Evolutionary conservation across 2,113 vertebrate genomes (phyloP).

Genomic region (Lates calcarifer): DNA sequence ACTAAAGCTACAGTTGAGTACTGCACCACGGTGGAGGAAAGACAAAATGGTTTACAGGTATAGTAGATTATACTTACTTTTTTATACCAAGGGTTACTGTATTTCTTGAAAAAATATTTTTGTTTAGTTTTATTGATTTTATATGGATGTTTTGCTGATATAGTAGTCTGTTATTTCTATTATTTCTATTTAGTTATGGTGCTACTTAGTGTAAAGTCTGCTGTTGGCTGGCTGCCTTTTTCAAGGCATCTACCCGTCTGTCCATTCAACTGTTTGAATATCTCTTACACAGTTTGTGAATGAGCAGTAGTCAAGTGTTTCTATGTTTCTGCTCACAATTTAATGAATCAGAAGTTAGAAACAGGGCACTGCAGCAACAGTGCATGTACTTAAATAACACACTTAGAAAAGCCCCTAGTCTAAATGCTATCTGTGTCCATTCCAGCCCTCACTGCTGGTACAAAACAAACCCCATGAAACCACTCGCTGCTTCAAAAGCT

Average conservation of each 20-base stretch:
- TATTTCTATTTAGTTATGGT: constrained; percentile 65
- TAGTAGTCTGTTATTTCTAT: constrained; percentile 23
- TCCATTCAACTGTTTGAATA: constrained; percentile 16
- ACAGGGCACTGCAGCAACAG: constrained; percentile 69
- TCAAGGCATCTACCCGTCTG: constrained; percentile 26
- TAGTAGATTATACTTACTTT: constrained; percentile 35
- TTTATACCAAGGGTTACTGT: constrained; percentile 69
- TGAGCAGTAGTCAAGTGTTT: constrained; percentile 35
- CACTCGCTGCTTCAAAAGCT: constrained; percentile 18
- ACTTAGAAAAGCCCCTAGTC: constrained; percentile 66
- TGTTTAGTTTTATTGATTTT: constrained; percentile 55
- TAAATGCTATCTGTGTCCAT: constrained; percentile 55
- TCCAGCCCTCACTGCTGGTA: constrained; percentile 40
- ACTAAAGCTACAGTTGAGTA: constrained; percentile 39
- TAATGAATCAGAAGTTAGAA: constrained; percentile 72
- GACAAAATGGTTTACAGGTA: constrained; percentile 51
- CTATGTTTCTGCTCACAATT: constrained; percentile 23
- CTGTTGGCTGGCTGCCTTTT: constrained; percentile 32
- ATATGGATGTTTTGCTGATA: constrained; percentile 43
- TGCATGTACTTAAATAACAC: constrained; percentile 60
- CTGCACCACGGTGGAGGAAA: constrained; percentile 41
- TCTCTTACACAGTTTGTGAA: constrained; percentile 3
- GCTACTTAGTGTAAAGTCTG: constrained; percentile 62
- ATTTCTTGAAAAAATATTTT: constrained; percentile 69
- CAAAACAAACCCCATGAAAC: constrained; percentile 37